Evolutionary conservation across 2,888 invertebrate species (phyloP).

Genomic region (Rugalucina vietnamica): DNA sequence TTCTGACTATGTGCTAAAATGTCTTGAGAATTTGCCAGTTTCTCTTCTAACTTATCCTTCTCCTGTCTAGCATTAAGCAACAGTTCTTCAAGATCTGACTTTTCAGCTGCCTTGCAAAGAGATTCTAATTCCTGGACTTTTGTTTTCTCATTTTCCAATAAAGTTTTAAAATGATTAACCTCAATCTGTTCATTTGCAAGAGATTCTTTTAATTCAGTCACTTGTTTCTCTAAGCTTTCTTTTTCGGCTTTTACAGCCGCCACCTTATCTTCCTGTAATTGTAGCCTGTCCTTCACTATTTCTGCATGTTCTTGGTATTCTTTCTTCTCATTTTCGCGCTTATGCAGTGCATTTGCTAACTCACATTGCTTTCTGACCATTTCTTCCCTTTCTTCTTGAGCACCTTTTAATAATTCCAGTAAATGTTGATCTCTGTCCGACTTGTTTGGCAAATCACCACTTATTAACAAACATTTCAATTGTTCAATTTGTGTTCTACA

Average conservation of each 20-base stretch:
- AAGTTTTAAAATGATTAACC: conserved; percentile 90
- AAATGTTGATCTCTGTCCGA: conserved; percentile 87
- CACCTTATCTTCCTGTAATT: conserved; percentile 90
- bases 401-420: conserved; percentile 90
- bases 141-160: conserved; percentile 93
- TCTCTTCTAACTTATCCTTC: conserved; percentile 88
- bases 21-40: conserved; percentile 81
- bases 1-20: conserved; percentile 89
- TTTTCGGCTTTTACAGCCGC: conserved; percentile 89
- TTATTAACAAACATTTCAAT: conserved; percentile 89
- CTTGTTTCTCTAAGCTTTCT: conserved; percentile 89
- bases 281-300: conserved; percentile 88
- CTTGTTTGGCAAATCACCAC: conserved; percentile 79
- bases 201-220: conserved; percentile 87
- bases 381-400: conserved; percentile 82
- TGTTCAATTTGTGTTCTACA: conserved; percentile 93
- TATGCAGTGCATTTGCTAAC: conserved; percentile 88
- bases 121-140: conserved; percentile 89
- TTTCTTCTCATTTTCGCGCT: conserved; percentile 74
- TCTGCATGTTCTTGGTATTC: conserved; percentile 81
- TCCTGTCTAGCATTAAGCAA: conserved; percentile 87
- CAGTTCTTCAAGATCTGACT: conserved; percentile 89
- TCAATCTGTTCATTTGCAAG: conserved; percentile 92
- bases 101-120: conserved; percentile 87
- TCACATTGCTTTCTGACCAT: conserved; percentile 89